Evolutionary conservation across 2,113 vertebrate genomes (phyloP).

Genomic region (Penelope pileata): DNA sequence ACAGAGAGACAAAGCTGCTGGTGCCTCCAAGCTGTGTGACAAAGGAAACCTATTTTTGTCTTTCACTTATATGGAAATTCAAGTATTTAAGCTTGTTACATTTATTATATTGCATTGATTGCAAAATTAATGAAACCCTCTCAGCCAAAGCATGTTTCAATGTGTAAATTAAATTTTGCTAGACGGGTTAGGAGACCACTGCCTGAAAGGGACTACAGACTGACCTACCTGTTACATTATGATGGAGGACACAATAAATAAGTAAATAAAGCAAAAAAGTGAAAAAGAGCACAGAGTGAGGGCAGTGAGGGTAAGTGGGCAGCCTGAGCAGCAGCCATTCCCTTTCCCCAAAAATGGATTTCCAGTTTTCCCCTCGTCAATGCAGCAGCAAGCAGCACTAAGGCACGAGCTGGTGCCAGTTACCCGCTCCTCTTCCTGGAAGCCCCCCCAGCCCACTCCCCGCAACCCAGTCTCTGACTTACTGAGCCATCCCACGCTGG

Average conservation of each 20-base stretch:
- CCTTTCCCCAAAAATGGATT: fast-evolving
- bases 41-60: background rate
- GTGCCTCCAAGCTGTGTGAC: background rate
- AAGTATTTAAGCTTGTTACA: background rate
- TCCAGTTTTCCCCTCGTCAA: background rate
- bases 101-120: background rate
- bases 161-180: background rate
- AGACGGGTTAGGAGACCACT: fast-evolving
- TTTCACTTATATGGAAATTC: background rate
- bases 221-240: background rate
- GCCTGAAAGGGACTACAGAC: fast-evolving
- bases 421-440: background rate
- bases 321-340: background rate
- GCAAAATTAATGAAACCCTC: background rate
- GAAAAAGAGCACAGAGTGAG: background rate
- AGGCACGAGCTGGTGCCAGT: fast-evolving
- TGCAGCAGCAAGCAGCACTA: background rate
- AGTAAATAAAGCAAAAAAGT: background rate
- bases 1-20: background rate
- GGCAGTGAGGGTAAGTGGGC: fast-evolving
- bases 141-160: background rate
- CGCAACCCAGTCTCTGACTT: constrained; percentile 77
- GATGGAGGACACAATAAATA: too few relatives aligned
- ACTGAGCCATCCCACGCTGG: constrained; percentile 97
- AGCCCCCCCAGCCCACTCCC: background rate